phyloP scores from a whole-genome alignment of 2,888 invertebrate genomes.

The Andrena flavipes region DNA sequence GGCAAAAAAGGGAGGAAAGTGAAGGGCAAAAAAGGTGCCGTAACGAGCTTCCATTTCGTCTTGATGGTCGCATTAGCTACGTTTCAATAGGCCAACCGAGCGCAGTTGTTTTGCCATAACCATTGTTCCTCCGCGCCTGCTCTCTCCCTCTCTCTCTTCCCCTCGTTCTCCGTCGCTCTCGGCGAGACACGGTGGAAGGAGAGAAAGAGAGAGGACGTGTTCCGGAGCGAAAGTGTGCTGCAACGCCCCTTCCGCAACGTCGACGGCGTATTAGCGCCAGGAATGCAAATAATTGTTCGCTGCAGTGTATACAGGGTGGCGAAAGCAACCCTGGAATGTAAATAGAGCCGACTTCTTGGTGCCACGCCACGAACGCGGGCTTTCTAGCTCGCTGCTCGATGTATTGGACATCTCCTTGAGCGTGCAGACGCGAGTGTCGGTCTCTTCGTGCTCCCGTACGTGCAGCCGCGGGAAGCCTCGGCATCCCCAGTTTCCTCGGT shows the following conservation, averaged over 20 bases:
- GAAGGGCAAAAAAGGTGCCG: neutral
- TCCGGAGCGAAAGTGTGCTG: slow-evolving; percentile 53
- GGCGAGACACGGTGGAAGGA: neutral
- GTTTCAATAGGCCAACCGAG: slow-evolving; percentile 37
- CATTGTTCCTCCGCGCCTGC: slow-evolving; percentile 15
- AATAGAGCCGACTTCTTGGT: slow-evolving; percentile 77
- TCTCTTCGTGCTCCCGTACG: neutral
- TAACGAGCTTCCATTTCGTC: slow-evolving; percentile 49
- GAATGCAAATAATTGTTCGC: slow-evolving; percentile 83
- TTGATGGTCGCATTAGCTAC: slow-evolving; percentile 45
- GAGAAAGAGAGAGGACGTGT: slow-evolving; percentile 9
- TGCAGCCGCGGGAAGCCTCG: slow-evolving; percentile 11
- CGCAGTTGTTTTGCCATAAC: slow-evolving; percentile 37
- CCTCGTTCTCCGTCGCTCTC: neutral
- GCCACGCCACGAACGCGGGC: slow-evolving; percentile 37
- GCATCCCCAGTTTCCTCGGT: slow-evolving; percentile 34
- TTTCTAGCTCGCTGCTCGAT: slow-evolving; percentile 34
- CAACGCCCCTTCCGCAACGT: slow-evolving; percentile 67
- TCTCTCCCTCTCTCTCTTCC: neutral
- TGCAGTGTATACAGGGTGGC: slow-evolving; percentile 71
- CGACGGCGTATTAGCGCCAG: slow-evolving; percentile 69
- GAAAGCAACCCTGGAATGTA: slow-evolving; percentile 78
- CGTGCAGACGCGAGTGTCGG: neutral
- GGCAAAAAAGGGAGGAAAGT: neutral
- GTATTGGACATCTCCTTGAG: slow-evolving; percentile 28